phyloP scores from a whole-genome alignment of 2,797 vertebrate species.

The Novumbra hubbsi region DNA sequence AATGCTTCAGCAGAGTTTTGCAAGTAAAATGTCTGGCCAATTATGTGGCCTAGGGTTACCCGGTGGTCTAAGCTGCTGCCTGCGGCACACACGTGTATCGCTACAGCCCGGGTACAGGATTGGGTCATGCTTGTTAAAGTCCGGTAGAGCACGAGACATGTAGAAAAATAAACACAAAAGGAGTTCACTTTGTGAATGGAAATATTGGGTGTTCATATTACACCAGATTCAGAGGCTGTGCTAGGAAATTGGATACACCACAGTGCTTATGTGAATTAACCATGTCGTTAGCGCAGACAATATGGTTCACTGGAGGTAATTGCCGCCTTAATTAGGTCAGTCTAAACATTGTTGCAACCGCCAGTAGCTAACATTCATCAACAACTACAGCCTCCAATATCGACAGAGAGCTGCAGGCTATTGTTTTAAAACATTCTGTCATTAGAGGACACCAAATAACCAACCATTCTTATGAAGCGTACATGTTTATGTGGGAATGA shows the following conservation, averaged over 20 bases:
- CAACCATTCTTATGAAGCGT: neutral
- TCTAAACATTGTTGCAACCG: neutral
- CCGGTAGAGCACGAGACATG: too few species aligned
- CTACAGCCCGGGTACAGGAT: too few species aligned
- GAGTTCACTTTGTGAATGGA: neutral
- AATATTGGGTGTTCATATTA: neutral
- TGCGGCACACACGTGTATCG: too few species aligned
- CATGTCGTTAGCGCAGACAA: neutral
- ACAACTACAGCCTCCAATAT: neutral
- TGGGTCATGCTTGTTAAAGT: too few species aligned
- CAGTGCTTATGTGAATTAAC: neutral
- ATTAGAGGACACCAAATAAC: neutral
- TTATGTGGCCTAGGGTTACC: neutral
- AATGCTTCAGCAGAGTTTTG: neutral
- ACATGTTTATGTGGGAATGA: neutral
- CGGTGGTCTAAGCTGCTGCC: too few species aligned
- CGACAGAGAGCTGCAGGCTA: neutral
- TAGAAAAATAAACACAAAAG: neutral
- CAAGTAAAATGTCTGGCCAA: neutral
- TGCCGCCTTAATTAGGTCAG: neutral
- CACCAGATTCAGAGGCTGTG: neutral
- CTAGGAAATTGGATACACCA: neutral
- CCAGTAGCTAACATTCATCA: neutral
- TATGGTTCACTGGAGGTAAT: neutral
- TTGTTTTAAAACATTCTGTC: neutral